phyloP scores from a whole-genome alignment of 2,888 invertebrate species.

The Charanyca ferruginea region DNA sequence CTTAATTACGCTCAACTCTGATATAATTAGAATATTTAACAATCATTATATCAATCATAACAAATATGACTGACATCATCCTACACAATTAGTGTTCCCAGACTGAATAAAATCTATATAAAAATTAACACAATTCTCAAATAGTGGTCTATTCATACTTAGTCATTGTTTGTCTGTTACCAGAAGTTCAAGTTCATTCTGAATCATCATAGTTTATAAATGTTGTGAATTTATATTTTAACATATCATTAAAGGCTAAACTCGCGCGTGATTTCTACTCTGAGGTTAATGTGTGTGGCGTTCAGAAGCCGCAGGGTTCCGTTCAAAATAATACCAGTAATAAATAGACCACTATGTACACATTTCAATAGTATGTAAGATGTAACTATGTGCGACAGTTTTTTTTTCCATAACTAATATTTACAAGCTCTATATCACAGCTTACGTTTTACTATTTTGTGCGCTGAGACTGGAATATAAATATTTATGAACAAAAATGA shows the following conservation, averaged over 20 bases:
- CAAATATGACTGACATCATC: slow-evolving; percentile 40
- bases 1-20: slow-evolving; percentile 65
- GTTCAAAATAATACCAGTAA: slow-evolving; percentile 23
- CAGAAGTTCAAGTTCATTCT: slow-evolving; percentile 9
- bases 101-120: slow-evolving; percentile 65
- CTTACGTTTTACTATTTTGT: slow-evolving; percentile 81
- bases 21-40: slow-evolving; percentile 61
- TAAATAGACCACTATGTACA: slow-evolving; percentile 54
- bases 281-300: slow-evolving; percentile 6
- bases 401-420: slow-evolving; percentile 74
- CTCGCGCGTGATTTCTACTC: slow-evolving; percentile 18
- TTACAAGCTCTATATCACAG: slow-evolving; percentile 90
- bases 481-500: slow-evolving; percentile 45
- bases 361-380: slow-evolving; percentile 53
- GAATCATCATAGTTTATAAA: slow-evolving; percentile 14
- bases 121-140: slow-evolving; percentile 64
- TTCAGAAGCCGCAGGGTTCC: not conserved
- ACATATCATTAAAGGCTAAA: slow-evolving; percentile 16
- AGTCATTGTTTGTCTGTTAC: slow-evolving; percentile 25
- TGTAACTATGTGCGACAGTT: slow-evolving; percentile 58
- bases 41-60: slow-evolving; percentile 57
- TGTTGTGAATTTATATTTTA: slow-evolving; percentile 16
- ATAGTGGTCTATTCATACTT: slow-evolving; percentile 50
- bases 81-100: slow-evolving; percentile 55
- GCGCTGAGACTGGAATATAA: slow-evolving; percentile 70